Conservation (phyloP, 2,888 invertebrate species). For the Erebia epiphron region DNA sequence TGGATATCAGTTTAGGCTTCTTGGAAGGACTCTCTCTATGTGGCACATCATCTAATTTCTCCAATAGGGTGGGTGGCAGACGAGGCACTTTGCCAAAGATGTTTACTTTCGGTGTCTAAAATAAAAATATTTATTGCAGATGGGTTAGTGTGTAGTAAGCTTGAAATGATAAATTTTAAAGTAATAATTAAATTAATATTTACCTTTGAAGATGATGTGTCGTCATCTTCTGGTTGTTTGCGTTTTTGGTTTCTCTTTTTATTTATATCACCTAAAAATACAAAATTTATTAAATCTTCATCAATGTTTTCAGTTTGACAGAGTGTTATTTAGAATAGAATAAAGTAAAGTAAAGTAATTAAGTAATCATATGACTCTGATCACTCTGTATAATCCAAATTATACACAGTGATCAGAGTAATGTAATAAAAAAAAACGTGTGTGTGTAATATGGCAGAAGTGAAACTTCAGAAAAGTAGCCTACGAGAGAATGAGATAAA, state of each 20-base stretch:
- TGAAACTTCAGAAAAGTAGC: too few species aligned
- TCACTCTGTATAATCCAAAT: too few species aligned
- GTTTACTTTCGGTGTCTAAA: conserved; percentile 59
- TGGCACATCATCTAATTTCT: conserved; percentile 61
- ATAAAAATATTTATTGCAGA: conserved; percentile 6
- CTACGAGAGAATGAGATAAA: too few species aligned
- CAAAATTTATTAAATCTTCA: neutral
- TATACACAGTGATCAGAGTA: too few species aligned
- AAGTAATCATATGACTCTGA: too few species aligned
- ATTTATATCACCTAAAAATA: conserved; percentile 13
- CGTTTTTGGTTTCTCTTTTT: conserved; percentile 57
- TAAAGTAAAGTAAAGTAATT: too few species aligned
- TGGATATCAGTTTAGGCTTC: conserved; percentile 56
- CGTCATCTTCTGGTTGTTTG: conserved; percentile 63
- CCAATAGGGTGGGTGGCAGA: conserved; percentile 60
- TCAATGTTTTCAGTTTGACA: neutral
- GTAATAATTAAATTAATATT: neutral
- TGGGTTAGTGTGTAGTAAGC: neutral
- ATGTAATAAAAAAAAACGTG: too few species aligned
- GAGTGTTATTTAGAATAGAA: too few species aligned
- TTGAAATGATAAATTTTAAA: neutral
- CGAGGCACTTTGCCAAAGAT: conserved; percentile 59
- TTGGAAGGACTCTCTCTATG: conserved; percentile 44
- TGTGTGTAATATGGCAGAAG: too few species aligned
- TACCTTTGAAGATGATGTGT: conserved; percentile 55